Conservation (phyloP, 2,113 vertebrate genomes). For the Phalacrocorax carbo region DNA sequence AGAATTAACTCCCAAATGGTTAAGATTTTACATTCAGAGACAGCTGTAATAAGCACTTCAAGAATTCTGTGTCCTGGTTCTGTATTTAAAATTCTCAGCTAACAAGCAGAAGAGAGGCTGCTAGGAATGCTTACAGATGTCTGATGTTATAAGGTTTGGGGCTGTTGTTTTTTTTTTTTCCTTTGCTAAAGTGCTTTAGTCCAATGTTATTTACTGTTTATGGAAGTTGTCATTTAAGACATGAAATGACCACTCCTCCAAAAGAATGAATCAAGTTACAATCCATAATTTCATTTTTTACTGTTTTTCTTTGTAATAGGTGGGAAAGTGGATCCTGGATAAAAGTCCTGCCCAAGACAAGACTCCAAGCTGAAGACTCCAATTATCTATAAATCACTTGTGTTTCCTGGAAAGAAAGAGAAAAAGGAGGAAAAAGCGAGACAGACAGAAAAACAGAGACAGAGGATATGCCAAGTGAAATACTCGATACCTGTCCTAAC, state of each 20-base stretch:
- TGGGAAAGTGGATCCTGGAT: slow-evolving; percentile 77
- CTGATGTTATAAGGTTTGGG: slow-evolving; percentile 64
- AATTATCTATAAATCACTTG: slow-evolving; percentile 80
- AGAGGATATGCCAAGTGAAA: slow-evolving; percentile 59
- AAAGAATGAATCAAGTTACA: slow-evolving; percentile 75
- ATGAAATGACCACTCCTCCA: slow-evolving; percentile 68
- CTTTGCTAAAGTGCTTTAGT: slow-evolving; percentile 38
- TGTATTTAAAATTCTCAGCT: slow-evolving; percentile 56
- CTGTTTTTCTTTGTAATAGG: slow-evolving; percentile 81
- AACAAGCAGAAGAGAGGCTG: slow-evolving; percentile 46
- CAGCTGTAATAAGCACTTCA: slow-evolving; percentile 7
- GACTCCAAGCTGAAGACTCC: slow-evolving; percentile 71
- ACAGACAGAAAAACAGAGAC: slow-evolving; percentile 42
- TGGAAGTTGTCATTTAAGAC: slow-evolving; percentile 73
- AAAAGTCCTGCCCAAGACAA: slow-evolving; percentile 71
- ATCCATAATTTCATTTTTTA: slow-evolving; percentile 77
- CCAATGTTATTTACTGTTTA: slow-evolving; percentile 70
- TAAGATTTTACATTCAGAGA: not conserved
- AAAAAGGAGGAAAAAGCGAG: slow-evolving; percentile 47
- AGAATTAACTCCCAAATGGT: not conserved
- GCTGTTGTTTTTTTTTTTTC: not conserved
- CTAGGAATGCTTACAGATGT: slow-evolving; percentile 65
- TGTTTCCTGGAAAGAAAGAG: slow-evolving; percentile 67
- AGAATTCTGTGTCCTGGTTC: slow-evolving; percentile 11
- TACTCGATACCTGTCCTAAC: slow-evolving; percentile 41